These are phyloP conservation scores for Cynoglossus semilaevis DNA, from an alignment of 2,113 vertebrate genomes.

Conservation along the genomic window DNA sequence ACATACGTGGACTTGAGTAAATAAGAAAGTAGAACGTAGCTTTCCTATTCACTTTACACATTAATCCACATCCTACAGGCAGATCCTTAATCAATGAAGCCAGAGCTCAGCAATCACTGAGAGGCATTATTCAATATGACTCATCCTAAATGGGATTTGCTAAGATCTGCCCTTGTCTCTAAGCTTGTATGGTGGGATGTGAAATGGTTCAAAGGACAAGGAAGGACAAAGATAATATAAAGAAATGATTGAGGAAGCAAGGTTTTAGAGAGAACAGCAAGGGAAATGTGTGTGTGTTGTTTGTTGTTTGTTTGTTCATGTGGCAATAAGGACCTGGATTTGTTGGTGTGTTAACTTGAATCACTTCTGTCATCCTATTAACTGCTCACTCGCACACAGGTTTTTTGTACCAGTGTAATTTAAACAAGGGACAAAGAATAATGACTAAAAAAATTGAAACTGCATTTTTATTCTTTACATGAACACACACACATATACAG, in stretches of 20 bases:
- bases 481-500: background rate
- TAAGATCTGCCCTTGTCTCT: conserved; percentile 28
- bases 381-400: conserved; percentile 19
- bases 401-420: too few species aligned
- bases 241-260: background rate
- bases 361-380: conserved; percentile 49
- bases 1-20: conserved; percentile 4
- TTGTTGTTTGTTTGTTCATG: background rate
- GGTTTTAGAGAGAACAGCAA: background rate
- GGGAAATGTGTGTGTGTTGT: background rate
- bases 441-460: too few species aligned
- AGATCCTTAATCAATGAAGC: too few species aligned
- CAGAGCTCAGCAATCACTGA: too few species aligned
- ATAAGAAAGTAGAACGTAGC: background rate
- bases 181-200: background rate
- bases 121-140: too few species aligned
- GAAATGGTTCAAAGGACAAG: conserved; percentile 6
- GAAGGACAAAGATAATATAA: background rate
- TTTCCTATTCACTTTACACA: background rate
- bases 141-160: conserved; percentile 57
- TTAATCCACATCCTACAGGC: conserved; percentile 6
- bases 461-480: too few species aligned
- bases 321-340: conserved; percentile 9
- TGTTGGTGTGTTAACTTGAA: conserved; percentile 19
- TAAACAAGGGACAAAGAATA: too few species aligned